These are phyloP conservation scores for Sigmodon hispidus DNA, from an alignment of 2,113 vertebrate genomes.

Conservation along the genomic window DNA sequence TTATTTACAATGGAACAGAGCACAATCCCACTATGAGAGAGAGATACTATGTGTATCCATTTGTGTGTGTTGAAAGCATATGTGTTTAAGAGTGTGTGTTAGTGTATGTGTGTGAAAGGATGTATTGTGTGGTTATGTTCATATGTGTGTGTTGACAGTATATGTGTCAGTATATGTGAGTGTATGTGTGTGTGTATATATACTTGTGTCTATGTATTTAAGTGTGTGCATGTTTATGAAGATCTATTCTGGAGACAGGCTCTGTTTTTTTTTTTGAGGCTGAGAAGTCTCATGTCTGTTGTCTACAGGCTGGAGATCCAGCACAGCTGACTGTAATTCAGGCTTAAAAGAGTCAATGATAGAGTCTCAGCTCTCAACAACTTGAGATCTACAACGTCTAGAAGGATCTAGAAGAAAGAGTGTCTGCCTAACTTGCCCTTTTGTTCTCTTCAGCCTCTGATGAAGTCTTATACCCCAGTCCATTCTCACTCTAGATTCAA, in stretches of 20 bases:
- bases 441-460: not conserved
- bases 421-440: not conserved
- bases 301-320: not conserved
- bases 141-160: not conserved
- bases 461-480: not conserved
- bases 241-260: not conserved
- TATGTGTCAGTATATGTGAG: not conserved
- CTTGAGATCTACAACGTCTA: not conserved
- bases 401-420: not conserved
- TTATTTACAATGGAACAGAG: no score
- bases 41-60: no score
- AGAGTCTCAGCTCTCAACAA: not conserved
- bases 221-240: not conserved
- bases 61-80: not conserved
- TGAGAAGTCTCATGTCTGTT: not conserved
- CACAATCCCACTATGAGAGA: no score
- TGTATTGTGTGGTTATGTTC: not conserved
- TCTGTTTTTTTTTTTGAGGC: not conserved
- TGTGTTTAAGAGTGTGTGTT: not conserved
- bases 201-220: not conserved
- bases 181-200: not conserved
- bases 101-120: not conserved
- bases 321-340: not conserved
- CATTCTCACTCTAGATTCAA: not conserved
- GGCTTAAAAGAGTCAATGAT: not conserved